These are phyloP conservation scores for Sinocyclocheilus rhinocerous DNA, from an alignment of 2,113 vertebrate genomes.

Conservation along the genomic window DNA sequence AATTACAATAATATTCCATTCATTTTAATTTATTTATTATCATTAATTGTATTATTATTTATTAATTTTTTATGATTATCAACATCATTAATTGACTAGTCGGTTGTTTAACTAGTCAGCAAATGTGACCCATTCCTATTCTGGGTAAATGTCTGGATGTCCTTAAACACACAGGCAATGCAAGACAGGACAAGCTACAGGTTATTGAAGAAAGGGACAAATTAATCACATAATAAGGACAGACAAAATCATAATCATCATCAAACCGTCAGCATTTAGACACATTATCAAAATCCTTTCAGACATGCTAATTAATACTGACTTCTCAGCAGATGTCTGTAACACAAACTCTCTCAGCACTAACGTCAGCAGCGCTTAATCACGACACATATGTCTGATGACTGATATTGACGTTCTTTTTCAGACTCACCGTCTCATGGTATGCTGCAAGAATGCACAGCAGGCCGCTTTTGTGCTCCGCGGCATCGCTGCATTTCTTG, in stretches of 20 bases:
- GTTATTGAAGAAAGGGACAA: slow-evolving; percentile 19
- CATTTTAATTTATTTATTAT: too few species aligned
- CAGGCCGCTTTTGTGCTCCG: not conserved
- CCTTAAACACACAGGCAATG: not conserved
- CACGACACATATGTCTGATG: not conserved
- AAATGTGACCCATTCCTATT: not conserved
- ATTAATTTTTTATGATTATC: too few species aligned
- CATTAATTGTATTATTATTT: too few species aligned
- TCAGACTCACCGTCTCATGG: not conserved
- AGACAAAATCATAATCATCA: not conserved
- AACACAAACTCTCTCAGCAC: not conserved
- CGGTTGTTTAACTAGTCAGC: not conserved
- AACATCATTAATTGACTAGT: too few species aligned
- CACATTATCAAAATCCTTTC: not conserved
- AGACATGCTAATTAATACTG: slow-evolving; percentile 37
- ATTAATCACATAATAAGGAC: slow-evolving; percentile 34
- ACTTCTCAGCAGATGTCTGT: slow-evolving; percentile 26
- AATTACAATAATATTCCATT: too few species aligned
- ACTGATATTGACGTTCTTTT: slow-evolving; percentile 12
- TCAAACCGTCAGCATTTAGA: not conserved
- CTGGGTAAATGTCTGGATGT: not conserved
- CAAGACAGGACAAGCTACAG: not conserved
- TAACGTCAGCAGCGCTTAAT: slow-evolving; percentile 6
- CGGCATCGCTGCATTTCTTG: not conserved
- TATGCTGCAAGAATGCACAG: not conserved